Evolutionary conservation across 2,113 vertebrate species (phyloP), one percentile per base, ranked within the genome.

Genomic region (Petroica traversi): DNA sequence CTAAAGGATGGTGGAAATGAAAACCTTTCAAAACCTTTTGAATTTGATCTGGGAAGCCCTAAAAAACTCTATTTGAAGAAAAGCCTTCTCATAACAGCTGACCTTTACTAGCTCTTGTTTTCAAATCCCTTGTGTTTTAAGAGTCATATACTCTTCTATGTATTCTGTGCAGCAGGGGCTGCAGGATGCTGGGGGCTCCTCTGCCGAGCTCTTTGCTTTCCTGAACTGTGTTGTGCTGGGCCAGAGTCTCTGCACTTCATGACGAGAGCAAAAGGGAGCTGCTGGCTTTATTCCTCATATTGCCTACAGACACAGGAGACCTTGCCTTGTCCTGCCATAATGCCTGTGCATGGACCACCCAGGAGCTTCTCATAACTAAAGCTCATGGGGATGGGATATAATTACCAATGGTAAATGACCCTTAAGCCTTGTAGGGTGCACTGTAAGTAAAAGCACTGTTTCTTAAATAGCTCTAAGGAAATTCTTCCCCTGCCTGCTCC

Each of bases 81-180:
- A 91, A 95, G 25, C 55, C 34, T 82, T 85, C 84, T 97, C 93
- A 93, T 94, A 97, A 93, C 62, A 74, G 84, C 55, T 97, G 95
- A 90, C 90, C 89, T 97, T 96, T 96, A 52, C 82, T 76, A 66
- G 68, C 43, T 92, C 43, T 73, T 31, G 36, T 90, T 95, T 90
- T 67, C 64, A 94, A 94, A 88, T 95, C 90, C 63, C 85, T 40
- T 17, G 67, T 84, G 92, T 48, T 34, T 71, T 45, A 41, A 86
- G 31, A 75, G 40, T 88, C 78, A 15, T 85, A 58, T 71, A 63
- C 83, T 66, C 49, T 52, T n/a, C 8, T 55, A 79, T 51, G 5
- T 54, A 49, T 24, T 71, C 54, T 1, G 8, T 43, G 17, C 16
- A 46, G 72, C 55, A 58, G 81, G 79, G 74, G 34, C 46, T 82